Evolutionary conservation across 2,797 vertebrate genomes (phyloP).

Genomic region (Erethizon dorsatum): DNA sequence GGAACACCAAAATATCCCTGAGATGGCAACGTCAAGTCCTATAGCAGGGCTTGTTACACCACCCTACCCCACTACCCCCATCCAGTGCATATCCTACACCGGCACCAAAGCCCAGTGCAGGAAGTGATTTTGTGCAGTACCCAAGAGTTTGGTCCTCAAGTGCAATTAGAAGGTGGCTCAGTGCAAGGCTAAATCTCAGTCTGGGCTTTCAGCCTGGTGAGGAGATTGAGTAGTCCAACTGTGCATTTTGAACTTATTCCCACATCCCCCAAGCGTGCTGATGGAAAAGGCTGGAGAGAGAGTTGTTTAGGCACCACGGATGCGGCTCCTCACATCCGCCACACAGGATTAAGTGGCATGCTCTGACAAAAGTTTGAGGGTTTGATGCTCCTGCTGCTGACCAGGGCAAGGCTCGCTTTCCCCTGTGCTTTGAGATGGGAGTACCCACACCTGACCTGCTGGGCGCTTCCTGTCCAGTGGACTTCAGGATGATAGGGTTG

Average conservation of each 20-base stretch:
- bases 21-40: neutral
- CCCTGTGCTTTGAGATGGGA: neutral
- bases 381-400: neutral
- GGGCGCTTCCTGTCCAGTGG: neutral
- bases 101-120: neutral
- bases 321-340: neutral
- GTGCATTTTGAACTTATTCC: neutral
- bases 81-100: neutral
- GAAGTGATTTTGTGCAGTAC: neutral
- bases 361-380: neutral
- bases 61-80: accelerated
- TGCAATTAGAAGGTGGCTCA: neutral
- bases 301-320: too few relatives aligned
- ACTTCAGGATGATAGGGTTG: neutral
- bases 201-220: neutral
- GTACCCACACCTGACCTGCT: neutral
- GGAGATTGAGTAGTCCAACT: neutral
- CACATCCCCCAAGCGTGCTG: neutral
- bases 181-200: neutral
- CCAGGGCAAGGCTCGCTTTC: neutral
- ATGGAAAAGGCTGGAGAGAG: neutral
- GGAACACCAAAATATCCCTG: neutral
- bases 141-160: neutral
- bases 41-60: neutral
- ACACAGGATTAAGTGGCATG: neutral